Evolutionary conservation across 2,888 invertebrate species (phyloP).

Genomic region (Therioaphis trifolii): DNA sequence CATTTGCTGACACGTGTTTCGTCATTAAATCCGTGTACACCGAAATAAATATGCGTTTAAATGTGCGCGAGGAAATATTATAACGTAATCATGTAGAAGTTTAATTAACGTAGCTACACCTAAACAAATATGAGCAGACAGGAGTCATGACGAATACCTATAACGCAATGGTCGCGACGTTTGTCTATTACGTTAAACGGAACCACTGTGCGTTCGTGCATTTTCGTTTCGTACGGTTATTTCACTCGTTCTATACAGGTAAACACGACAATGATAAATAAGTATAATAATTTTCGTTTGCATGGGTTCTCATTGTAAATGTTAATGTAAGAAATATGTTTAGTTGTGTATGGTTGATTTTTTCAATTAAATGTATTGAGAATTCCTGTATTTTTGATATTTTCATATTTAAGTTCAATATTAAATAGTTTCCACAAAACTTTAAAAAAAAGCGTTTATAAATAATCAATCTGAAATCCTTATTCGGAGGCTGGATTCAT

Average conservation of each 20-base stretch:
- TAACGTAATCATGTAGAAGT: neutral
- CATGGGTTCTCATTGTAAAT: neutral
- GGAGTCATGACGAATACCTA: conserved; percentile 33
- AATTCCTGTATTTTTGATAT: too few species aligned
- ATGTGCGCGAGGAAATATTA: neutral
- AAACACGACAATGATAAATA: neutral
- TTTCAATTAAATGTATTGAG: too few species aligned
- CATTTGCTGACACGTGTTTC: neutral
- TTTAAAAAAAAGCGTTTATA: too few species aligned
- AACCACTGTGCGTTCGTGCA: neutral
- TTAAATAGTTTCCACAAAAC: too few species aligned
- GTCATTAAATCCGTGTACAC: neutral
- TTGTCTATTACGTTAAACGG: neutral
- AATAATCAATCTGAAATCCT: too few species aligned
- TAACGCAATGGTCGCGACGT: neutral
- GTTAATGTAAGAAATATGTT: neutral
- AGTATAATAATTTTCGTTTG: neutral
- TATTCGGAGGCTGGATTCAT: too few species aligned
- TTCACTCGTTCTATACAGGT: neutral
- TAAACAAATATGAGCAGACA: conserved; percentile 46
- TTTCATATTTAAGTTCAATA: too few species aligned
- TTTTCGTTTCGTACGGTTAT: neutral
- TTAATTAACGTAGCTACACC: conserved; percentile 23
- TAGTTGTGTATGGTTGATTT: too few species aligned
- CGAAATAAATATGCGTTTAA: neutral